Conservation (phyloP, 2,888 invertebrate species). For the Actias luna region DNA sequence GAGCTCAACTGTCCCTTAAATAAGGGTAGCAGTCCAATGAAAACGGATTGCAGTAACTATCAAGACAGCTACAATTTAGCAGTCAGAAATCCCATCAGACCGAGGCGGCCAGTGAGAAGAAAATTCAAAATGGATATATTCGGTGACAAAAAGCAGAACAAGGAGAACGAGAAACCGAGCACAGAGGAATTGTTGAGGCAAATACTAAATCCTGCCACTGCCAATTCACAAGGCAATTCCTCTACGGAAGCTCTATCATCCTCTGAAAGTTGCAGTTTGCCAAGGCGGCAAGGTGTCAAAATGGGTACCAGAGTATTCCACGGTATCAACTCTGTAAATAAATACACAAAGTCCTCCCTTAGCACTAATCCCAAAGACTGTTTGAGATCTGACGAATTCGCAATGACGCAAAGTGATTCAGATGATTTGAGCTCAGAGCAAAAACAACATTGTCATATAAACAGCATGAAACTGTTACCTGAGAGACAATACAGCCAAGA, state of each 20-base stretch:
- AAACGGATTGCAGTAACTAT: slow-evolving; percentile 70
- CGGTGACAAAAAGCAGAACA: slow-evolving; percentile 82
- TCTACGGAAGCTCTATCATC: slow-evolving; percentile 75
- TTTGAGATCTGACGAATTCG: slow-evolving; percentile 62
- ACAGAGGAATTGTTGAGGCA: slow-evolving; percentile 67
- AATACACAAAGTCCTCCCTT: slow-evolving; percentile 47
- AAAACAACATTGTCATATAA: slow-evolving; percentile 74
- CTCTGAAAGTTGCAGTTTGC: slow-evolving; percentile 74
- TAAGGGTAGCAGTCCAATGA: slow-evolving; percentile 49
- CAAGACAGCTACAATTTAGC: slow-evolving; percentile 78
- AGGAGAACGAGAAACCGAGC: slow-evolving; percentile 85
- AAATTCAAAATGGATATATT: slow-evolving; percentile 77
- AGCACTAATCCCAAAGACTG: slow-evolving; percentile 46
- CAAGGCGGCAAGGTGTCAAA: slow-evolving; percentile 85
- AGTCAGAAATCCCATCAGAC: slow-evolving; percentile 67
- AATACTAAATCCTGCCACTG: slow-evolving; percentile 46
- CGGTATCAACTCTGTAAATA: slow-evolving; percentile 60
- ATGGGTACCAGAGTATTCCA: slow-evolving; percentile 88
- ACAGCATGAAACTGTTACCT: slow-evolving; percentile 75
- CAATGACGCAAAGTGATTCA: slow-evolving; percentile 72
- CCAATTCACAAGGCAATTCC: slow-evolving; percentile 55
- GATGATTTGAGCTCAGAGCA: slow-evolving; percentile 72
- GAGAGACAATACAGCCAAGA: slow-evolving; percentile 68
- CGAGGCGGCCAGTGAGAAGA: slow-evolving; percentile 71
- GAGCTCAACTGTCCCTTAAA: slow-evolving; percentile 81